Base-by-base conservation (phyloP, 2,113 vertebrate genomes). In the Sebastes schlegelii region DNA sequence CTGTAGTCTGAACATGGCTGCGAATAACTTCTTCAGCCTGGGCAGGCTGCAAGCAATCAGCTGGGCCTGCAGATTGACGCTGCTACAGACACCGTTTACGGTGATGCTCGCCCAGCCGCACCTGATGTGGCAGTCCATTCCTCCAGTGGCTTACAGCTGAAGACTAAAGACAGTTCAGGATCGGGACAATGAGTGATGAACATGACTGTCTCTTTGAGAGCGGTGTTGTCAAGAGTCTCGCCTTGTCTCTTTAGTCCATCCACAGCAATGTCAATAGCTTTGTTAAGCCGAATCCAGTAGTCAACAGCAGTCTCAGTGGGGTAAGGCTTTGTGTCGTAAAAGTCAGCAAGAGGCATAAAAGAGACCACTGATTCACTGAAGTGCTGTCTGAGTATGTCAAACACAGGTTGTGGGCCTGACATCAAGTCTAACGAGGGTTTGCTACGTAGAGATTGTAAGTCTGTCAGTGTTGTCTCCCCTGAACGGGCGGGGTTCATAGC, bases 271-370 rank as follows among this genome's bases (percentile, higher is more conserved):
- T 74, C 61, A n/a, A 80, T 40, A 40, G 60, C 61, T 58, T 71
- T 73, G 17, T 80, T 73, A 21, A 83, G 73, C n/a, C 26, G 13
- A 4, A 83, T 71, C 81, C 81, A 83, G 1, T 72, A 72, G 17
- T 85, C 72, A 49, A 64, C 64, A 57, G 77, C 57, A 48, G 23
- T 49, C 49, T 80, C 65, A 67, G n/a, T 48, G 9, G 62, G 8
- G 6, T 0, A 13, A 4, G 71, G 83, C 5, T 74, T 70, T n/a
- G 66, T 80, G 42, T 57, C 64, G 64, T 80, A 68, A 65, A 74
- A 74, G 46, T 73, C 63, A 16, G 68, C 66, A 23, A 84, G 51
- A 4, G 60, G 73, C 73, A 83, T 72, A 4, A 71, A 77, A 6
- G 61, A 77, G 1, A 60, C 58, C 7, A 75, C 58, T 64, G 42